These are phyloP conservation scores for Limosa lapponica DNA, from an alignment of 2,797 vertebrate species.

Conservation along the genomic window DNA sequence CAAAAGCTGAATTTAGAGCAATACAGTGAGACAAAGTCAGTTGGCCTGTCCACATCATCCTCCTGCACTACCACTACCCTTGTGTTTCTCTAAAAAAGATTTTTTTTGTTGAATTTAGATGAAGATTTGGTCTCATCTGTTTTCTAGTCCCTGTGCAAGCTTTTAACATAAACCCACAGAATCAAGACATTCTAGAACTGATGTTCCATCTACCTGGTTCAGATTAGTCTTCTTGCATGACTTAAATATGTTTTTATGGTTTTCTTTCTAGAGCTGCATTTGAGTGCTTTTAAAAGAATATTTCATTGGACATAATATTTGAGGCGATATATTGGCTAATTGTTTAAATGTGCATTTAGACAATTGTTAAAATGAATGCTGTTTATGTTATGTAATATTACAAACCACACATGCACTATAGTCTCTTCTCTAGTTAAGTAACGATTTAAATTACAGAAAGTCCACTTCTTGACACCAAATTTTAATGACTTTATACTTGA, in stretches of 20 bases:
- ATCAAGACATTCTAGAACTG: background rate
- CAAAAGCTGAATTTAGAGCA: background rate
- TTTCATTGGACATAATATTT: slow-evolving; percentile 16
- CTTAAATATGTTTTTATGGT: background rate
- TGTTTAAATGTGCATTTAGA: slow-evolving; percentile 63
- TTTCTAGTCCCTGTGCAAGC: background rate
- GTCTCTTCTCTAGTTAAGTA: slow-evolving; percentile 48
- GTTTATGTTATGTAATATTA: slow-evolving; percentile 54
- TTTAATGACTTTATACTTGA: background rate
- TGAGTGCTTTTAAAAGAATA: background rate
- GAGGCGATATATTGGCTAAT: slow-evolving; percentile 42
- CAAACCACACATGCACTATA: slow-evolving; percentile 24
- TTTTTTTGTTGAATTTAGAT: background rate
- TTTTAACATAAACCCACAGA: background rate
- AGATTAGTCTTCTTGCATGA: background rate
- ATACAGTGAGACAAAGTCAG: background rate
- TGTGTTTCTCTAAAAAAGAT: background rate
- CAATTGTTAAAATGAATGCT: slow-evolving; percentile 58
- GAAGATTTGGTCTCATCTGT: background rate
- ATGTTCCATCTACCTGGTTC: background rate
- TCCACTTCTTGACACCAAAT: background rate
- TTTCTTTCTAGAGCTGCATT: background rate
- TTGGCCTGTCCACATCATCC: background rate
- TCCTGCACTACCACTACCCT: background rate
- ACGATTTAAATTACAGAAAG: background rate